phyloP scores from a whole-genome alignment of 2,888 invertebrate species.

The Hypomecis atomaria region DNA sequence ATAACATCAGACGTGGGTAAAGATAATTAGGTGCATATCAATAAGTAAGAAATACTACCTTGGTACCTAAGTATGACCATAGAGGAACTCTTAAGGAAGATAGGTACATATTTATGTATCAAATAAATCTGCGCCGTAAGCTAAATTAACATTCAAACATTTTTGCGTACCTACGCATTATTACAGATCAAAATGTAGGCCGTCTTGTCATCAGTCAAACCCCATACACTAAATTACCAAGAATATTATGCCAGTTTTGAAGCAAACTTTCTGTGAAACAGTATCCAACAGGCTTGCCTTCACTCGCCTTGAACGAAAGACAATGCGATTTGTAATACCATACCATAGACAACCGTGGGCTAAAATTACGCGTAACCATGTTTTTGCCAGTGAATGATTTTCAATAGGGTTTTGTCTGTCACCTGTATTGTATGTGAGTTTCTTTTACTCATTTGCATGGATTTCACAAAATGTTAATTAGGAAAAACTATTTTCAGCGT shows the following conservation, averaged over 20 bases:
- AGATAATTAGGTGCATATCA: no score
- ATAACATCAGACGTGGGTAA: no score
- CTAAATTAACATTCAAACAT: no score
- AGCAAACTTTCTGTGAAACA: conserved; percentile 29
- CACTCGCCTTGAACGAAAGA: conserved; percentile 54
- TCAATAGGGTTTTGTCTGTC: conserved; percentile 46
- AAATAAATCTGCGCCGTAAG: no score
- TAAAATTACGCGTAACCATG: conserved; percentile 49
- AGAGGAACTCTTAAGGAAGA: no score
- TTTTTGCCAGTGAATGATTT: conserved; percentile 53
- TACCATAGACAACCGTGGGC: conserved; percentile 37
- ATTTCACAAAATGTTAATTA: conserved; percentile 19
- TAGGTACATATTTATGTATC: no score
- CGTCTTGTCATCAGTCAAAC: background rate
- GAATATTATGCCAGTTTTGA: conserved; percentile 12
- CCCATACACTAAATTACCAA: background rate
- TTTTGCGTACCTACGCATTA: no score
- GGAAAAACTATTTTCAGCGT: conserved; percentile 5
- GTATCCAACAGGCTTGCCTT: conserved; percentile 41
- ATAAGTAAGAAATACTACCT: no score
- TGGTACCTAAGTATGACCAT: no score
- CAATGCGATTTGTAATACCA: conserved; percentile 51
- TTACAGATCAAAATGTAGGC: background rate
- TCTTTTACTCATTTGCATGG: conserved; percentile 18
- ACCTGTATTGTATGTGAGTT: conserved; percentile 13